These are phyloP conservation scores for Diorhabda carinulata DNA, from an alignment of 1,140 invertebrate genomes.

Conservation along the genomic window DNA sequence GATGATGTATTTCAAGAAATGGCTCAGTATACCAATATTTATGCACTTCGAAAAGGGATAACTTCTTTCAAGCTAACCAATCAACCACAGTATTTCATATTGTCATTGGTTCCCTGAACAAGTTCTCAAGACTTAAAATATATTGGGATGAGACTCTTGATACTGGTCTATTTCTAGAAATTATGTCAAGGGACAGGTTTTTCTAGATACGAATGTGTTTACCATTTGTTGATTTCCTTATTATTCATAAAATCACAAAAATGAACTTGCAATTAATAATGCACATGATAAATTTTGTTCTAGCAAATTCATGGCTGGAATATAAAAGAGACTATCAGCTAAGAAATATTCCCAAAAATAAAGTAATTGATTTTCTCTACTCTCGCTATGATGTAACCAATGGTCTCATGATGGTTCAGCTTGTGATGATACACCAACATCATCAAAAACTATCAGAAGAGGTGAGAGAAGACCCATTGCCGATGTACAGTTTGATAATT, in stretches of 20 bases:
- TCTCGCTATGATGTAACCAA: too few relatives aligned
- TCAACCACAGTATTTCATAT: background rate
- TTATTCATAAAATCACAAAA: constrained; percentile 16
- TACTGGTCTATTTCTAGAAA: constrained; percentile 7
- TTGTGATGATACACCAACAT: too few relatives aligned
- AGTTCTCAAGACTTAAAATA: constrained; percentile 28
- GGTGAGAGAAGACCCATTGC: too few relatives aligned
- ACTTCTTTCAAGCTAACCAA: constrained; percentile 5
- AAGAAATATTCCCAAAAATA: too few relatives aligned
- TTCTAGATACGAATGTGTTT: constrained; percentile 5
- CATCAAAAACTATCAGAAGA: too few relatives aligned
- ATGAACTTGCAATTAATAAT: constrained; percentile 15
- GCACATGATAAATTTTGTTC: constrained; percentile 12
- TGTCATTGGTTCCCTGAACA: constrained; percentile 24
- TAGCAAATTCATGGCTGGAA: too few relatives aligned
- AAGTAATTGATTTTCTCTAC: too few relatives aligned
- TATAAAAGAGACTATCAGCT: too few relatives aligned
- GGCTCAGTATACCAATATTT: constrained; percentile 11
- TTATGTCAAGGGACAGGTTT: constrained; percentile 5
- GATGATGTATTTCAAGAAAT: constrained; percentile 12
- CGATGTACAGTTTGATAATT: too few relatives aligned
- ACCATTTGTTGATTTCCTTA: constrained; percentile 1
- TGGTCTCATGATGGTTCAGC: too few relatives aligned
- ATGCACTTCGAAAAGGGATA: constrained; percentile 7
- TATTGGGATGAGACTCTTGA: constrained; percentile 4